Evolutionary conservation across 2,797 vertebrate genomes (phyloP), one percentile per base, ranked within the genome.

Genomic region (Urocyon cinereoargenteus): DNA sequence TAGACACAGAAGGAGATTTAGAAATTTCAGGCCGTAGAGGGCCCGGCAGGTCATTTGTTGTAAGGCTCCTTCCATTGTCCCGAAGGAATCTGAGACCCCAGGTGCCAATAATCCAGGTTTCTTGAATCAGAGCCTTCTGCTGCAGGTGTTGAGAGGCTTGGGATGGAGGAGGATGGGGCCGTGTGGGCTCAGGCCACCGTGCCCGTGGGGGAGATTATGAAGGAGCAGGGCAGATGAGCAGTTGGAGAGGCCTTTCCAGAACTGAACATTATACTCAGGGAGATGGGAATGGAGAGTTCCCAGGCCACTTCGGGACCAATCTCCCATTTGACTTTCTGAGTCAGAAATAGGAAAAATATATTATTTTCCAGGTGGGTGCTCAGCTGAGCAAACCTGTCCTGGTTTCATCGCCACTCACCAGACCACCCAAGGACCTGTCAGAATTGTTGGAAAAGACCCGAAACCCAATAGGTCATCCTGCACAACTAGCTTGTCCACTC

Each of bases 281-380:
- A 66, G 59, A 1, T 18, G 8, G 55, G 21, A 21, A 75, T 9
- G 31, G 45, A 62, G 36, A 64, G 19, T 90, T 82, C 34, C 51
- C n/a, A 95, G 68, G 16, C 2, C 26, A 8, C 75, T 62, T 73
- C 7, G 45, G 88, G 75, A 70, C 14, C 15, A 70, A 45, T 16
- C 51, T 45, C 13, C 24, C 28, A 40, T 81, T 78, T 16, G 7
- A 49, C 8, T 28, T 73, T 78, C 40, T n/a, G 83, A 66, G n/a
- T 82, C 26, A 83, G n/a, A 57, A 86, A 6, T 1, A 64, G 3
- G 77, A 87, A 55, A 59, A 53, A 24, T 11, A 5, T 79, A 66
- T 72, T 78, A 75, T 78, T 89, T 90, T 79, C 53, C 53, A 10
- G 28, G n/a, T 15, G 28, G 26, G 66, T 78, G 34, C 22, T 91